Base-by-base conservation (phyloP, 2,797 vertebrate species). In the Avahi laniger region DNA sequence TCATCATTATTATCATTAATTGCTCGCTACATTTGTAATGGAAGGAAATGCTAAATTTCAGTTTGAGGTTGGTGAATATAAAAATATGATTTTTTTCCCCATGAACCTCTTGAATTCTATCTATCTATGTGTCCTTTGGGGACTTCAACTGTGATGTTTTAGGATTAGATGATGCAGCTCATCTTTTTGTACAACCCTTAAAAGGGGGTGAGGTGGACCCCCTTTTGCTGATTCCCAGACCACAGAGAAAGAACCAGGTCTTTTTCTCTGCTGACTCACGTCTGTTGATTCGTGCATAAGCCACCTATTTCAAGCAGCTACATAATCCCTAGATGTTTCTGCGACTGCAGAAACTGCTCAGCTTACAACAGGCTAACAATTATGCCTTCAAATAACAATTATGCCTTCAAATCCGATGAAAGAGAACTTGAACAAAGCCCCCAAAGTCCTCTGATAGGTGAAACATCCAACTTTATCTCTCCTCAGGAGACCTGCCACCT, bases 311-410 rank as follows among this genome's bases (percentile, higher is more conserved):
- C 67, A 57, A 67, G 82, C 59, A 70, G 76, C 28, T 46, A 10
- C 70, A 0, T 24, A 91, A 65, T 61, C 95, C 33, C 33, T 24
- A 4, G 17, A 17, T 48, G 22, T 83, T 67, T 91, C 73, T 48
- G 76, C 67, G 84, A 89, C 57, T 85, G 79, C n/a, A 73, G 88
- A 91, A 88, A 50, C 84, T 70, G 9, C 94, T 85, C 81, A 17
- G 35, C 2, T 94, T 91, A 93, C 91, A 26, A 67, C 35, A n/a
- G 41, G 17, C 10, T 54, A 43, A 82, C 46, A 75, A 63, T 2
- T 26, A 41, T 20, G 28, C 84, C 89, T 94, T 93, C 52, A 80
- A 18, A 59, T 26, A 43, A 82, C 46, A 75, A 63, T 2, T 26
- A 41, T 20, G 28, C 84, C 89, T 94, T 93, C 52, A 80, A 22